Percentiles rank a stretch among this genome's conserved stretches.
phyloP scores from a whole-genome alignment of 2,113 vertebrate genomes.

The Octodon degus region DNA sequence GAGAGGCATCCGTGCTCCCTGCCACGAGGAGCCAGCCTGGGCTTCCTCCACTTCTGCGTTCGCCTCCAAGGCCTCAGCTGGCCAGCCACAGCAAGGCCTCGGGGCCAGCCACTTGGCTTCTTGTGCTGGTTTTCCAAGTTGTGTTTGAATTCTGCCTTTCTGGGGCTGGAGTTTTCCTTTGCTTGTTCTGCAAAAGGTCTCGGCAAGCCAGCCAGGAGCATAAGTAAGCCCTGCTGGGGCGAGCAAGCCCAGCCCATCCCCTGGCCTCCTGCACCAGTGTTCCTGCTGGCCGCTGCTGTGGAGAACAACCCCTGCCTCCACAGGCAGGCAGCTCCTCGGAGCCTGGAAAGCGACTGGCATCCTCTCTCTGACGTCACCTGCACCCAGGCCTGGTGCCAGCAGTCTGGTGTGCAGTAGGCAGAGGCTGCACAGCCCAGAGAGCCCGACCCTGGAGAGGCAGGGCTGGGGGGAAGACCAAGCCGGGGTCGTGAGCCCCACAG shows the following conservation, averaged over 20 bases:
- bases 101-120: neutral
- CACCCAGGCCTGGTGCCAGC: neutral
- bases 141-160: neutral
- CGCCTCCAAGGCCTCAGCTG: neutral
- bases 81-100: neutral
- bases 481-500: too few relatives aligned
- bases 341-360: neutral
- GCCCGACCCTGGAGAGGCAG: neutral
- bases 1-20: neutral
- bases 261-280: neutral
- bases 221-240: neutral
- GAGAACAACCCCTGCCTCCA: neutral
- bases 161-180: neutral
- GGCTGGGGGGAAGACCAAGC: too few relatives aligned
- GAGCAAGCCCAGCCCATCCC: neutral
- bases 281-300: neutral
- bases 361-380: neutral
- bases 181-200: neutral
- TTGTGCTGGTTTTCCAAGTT: neutral
- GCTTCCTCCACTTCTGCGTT: neutral
- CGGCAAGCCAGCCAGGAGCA: neutral
- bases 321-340: neutral
- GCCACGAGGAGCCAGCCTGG: neutral
- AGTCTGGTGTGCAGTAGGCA: neutral
- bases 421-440: neutral